A percentile compares a stretch with the other conserved stretches of the same genome.
Evolutionary conservation across 2,888 invertebrate genomes (phyloP).

Genomic region (Watsonalla binaria): DNA sequence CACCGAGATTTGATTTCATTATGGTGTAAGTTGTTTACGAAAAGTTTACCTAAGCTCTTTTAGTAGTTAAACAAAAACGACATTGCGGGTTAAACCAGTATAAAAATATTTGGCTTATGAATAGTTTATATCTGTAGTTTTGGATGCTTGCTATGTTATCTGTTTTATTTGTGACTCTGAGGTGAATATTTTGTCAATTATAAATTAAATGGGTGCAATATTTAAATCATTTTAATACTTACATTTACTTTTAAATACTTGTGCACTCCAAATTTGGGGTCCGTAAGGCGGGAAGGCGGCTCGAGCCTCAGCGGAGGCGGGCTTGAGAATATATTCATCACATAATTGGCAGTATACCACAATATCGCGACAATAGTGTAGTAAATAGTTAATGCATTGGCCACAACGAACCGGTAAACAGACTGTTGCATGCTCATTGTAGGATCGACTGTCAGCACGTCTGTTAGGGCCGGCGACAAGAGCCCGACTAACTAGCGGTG

Average conservation of each 20-base stretch:
- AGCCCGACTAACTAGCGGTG: conserved; percentile 2
- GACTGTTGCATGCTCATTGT: conserved; percentile 31
- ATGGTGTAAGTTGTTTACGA: too few relatives aligned
- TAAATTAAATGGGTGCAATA: too few relatives aligned
- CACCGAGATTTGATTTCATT: too few relatives aligned
- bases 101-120: too few relatives aligned
- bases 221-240: conserved; percentile 32
- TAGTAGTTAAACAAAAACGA: too few relatives aligned
- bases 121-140: too few relatives aligned
- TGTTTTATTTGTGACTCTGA: too few relatives aligned
- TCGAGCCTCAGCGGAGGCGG: conserved; percentile 59
- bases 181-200: too few relatives aligned
- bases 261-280: conserved; percentile 74
- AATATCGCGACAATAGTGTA: conserved; percentile 34
- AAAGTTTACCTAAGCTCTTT: too few relatives aligned
- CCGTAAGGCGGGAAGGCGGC: conserved; percentile 66
- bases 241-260: conserved; percentile 77
- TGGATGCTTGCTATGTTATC: too few relatives aligned
- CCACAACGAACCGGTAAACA: conserved; percentile 33
- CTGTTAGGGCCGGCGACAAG: conserved; percentile 15
- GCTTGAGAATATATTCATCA: conserved; percentile 48
- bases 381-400: conserved; percentile 41
- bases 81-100: too few relatives aligned
- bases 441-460: conserved; percentile 9
- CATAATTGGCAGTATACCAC: conserved; percentile 36